Percentiles rank a stretch among this genome's conserved stretches.
phyloP scores from a whole-genome alignment of 2,888 invertebrate species.

The Ethmia dodecea region DNA sequence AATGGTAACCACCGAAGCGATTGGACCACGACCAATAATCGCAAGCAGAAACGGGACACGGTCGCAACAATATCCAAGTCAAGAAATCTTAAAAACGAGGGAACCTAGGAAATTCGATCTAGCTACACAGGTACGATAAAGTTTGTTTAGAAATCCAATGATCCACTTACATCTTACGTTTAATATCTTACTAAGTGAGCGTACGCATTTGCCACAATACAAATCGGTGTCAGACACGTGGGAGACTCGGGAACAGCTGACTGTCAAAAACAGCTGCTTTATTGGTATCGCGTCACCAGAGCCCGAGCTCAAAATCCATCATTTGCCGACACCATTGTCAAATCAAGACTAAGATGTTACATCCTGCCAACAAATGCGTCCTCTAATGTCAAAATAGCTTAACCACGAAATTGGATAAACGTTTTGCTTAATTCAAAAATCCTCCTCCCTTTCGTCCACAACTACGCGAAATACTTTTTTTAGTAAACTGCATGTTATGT shows the following conservation, averaged over 20 bases:
- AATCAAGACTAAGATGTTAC: too few relatives aligned
- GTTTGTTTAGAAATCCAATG: slow-evolving; percentile 47
- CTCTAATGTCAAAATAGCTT: slow-evolving; percentile 36
- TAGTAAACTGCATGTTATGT: too few relatives aligned
- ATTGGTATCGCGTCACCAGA: too few relatives aligned
- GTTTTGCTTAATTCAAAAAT: slow-evolving; percentile 59
- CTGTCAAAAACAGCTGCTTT: too few relatives aligned
- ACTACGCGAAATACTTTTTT: slow-evolving; percentile 11
- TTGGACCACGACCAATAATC: neutral
- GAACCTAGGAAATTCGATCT: slow-evolving; percentile 64
- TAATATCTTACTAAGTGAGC: slow-evolving; percentile 46
- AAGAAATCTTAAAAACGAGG: slow-evolving; percentile 26
- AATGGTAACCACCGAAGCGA: too few relatives aligned
- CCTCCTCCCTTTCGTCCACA: slow-evolving; percentile 20
- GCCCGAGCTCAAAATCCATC: too few relatives aligned
- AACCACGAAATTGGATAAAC: slow-evolving; percentile 58
- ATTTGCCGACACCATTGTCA: too few relatives aligned
- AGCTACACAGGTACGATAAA: slow-evolving; percentile 72
- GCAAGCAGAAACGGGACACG: slow-evolving; percentile 1
- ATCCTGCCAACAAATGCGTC: slow-evolving; percentile 23
- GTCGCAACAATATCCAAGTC: slow-evolving; percentile 58
- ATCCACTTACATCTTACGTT: slow-evolving; percentile 64
- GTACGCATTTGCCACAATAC: too few relatives aligned
- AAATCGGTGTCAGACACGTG: too few relatives aligned
- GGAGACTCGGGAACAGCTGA: too few relatives aligned